Conservation (phyloP, 2,888 invertebrate species). For the Mellilla xanthometata region DNA sequence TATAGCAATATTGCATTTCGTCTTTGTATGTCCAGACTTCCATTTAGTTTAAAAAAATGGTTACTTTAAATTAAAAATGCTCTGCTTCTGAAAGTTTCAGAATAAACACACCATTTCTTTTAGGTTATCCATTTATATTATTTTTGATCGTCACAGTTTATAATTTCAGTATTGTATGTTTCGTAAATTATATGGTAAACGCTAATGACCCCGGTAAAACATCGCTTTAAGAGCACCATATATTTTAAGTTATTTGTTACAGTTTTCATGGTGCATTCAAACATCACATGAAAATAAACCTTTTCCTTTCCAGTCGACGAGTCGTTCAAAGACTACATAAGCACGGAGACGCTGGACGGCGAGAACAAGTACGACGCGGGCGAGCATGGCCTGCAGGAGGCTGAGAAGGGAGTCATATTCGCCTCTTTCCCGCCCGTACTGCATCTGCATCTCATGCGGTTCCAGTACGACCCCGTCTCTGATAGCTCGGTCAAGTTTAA, state of each 20-base stretch:
- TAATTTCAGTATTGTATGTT: too few species aligned
- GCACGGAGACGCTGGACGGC: slow-evolving; percentile 96
- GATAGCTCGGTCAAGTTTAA: slow-evolving; percentile 99
- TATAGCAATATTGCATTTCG: too few species aligned
- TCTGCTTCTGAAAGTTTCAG: too few species aligned
- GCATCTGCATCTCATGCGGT: slow-evolving; percentile 98
- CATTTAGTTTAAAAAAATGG: too few species aligned
- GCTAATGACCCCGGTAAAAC: too few species aligned
- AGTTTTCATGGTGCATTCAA: not conserved
- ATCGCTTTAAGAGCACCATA: too few species aligned
- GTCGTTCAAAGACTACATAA: slow-evolving; percentile 98
- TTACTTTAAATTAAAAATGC: too few species aligned
- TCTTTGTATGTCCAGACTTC: too few species aligned
- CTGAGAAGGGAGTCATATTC: slow-evolving; percentile 99
- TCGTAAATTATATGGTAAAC: too few species aligned
- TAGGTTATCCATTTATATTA: too few species aligned
- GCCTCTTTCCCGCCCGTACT: slow-evolving; percentile 98
- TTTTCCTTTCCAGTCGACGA: slow-evolving; percentile 87
- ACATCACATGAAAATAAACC: not conserved
- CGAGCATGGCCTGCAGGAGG: slow-evolving; percentile 97
- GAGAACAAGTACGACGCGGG: slow-evolving; percentile 99
- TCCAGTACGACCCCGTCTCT: slow-evolving; percentile 98
- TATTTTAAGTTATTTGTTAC: not conserved
- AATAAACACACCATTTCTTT: too few species aligned
- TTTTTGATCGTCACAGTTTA: too few species aligned